Percentiles rank a stretch among this genome's conserved stretches.
These are phyloP conservation scores for Oeneis ivallda DNA, from an alignment of 2,888 invertebrate genomes.

Conservation along the genomic window DNA sequence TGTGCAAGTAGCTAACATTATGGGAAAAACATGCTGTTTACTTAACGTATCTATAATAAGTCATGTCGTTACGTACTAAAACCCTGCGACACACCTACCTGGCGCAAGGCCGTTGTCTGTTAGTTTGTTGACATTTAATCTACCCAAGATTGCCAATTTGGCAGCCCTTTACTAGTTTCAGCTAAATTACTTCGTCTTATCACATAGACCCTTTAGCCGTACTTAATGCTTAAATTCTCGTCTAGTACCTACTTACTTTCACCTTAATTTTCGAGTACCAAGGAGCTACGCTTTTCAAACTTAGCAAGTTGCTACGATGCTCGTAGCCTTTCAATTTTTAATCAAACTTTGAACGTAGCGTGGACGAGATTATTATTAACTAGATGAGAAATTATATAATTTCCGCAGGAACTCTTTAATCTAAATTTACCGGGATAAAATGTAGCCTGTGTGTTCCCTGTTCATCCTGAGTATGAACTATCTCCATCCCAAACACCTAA, in stretches of 20 bases:
- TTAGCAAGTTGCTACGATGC: not conserved
- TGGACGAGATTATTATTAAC: too few species aligned
- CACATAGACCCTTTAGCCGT: constrained; percentile 3
- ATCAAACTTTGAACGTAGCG: too few species aligned
- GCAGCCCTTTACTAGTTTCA: constrained; percentile 10
- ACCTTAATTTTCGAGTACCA: not conserved
- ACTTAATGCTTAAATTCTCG: not conserved
- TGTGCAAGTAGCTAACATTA: too few species aligned
- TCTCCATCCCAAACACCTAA: too few species aligned
- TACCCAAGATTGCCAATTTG: constrained; percentile 18
- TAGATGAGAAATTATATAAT: too few species aligned
- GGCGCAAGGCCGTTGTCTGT: not conserved
- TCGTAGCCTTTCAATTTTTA: not conserved
- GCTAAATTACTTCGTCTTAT: constrained; percentile 19
- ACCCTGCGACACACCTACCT: too few species aligned
- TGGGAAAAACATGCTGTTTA: too few species aligned
- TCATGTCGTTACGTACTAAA: too few species aligned
- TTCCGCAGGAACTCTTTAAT: too few species aligned
- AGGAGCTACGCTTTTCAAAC: not conserved
- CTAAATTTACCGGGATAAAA: too few species aligned
- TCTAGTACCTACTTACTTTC: not conserved
- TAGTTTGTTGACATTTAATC: constrained; percentile 20
- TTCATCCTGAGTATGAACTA: too few species aligned
- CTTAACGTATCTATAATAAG: not conserved
- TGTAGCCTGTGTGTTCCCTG: too few species aligned